Base-by-base conservation (phyloP, 2,888 invertebrate genomes). In the Acanthosoma haemorrhoidale region DNA sequence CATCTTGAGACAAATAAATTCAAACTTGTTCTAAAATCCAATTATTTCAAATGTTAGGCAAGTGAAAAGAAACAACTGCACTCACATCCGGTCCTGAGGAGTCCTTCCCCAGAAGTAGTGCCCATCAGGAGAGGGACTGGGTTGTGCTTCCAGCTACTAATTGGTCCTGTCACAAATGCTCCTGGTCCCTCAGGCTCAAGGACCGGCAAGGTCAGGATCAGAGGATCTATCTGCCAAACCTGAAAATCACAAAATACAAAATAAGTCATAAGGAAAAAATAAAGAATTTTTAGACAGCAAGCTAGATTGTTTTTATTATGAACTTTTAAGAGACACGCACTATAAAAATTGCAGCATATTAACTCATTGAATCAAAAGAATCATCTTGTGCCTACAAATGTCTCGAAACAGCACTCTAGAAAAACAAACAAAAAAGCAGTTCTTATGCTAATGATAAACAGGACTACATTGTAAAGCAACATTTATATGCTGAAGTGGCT, bases 41-140 rank as follows among this genome's bases (percentile, higher is more conserved):
- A n/a, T n/a, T n/a, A n/a, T n/a, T n/a, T n/a, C n/a, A n/a, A n/a
- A n/a, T n/a, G n/a, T n/a, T n/a, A n/a, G n/a, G n/a, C n/a, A n/a
- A n/a, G n/a, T n/a, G n/a, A n/a, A n/a, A n/a, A n/a, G 32, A 32
- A 16, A 31, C 2, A 16, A 21, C 36, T 38, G n/a, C 8, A 64
- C 71, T 58, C 31, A 71, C 71, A 57, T 6, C n/a, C 8, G 13
- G 71, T 66, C 31, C 39, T 64, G 32, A 71, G 36, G 16, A 69
- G 66, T 15, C 71, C 71, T 18, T 71, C 71, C 4, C 57, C 71
- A 25, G 34, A 18, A 18, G 34, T 66, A 11, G 63, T 39, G 4
- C 71, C 71, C 15, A 43, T 59, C 5, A 71, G 15, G 3, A 71
- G 41, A 0, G 71, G 71, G 3, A 71, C 71, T 25, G 69, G 69